Evolutionary conservation across 2,888 invertebrate genomes (phyloP).

Genomic region (Latrodectus elegans): DNA sequence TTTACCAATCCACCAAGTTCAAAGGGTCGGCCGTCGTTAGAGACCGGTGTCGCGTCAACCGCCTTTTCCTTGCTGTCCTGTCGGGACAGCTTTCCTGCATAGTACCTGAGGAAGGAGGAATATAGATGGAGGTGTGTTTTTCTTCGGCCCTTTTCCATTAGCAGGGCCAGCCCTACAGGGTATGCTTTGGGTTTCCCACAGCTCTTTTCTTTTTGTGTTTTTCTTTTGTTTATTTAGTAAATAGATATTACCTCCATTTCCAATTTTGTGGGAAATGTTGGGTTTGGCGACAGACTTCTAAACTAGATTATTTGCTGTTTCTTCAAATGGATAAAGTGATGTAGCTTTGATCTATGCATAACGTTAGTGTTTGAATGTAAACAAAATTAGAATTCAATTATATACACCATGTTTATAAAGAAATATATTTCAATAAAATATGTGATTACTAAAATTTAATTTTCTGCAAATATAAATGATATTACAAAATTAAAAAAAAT

Average conservation of each 20-base stretch:
- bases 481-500: no score
- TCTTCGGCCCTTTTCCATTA: constrained; percentile 56
- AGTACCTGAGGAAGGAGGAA: constrained; percentile 63
- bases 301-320: no score
- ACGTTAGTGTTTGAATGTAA: no score
- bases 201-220: constrained; percentile 14
- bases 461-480: no score
- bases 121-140: constrained; percentile 61
- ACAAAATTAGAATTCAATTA: no score
- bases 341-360: no score
- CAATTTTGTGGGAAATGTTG: neutral
- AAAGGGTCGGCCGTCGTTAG: constrained; percentile 47
- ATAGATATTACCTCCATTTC: neutral
- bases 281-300: neutral
- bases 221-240: constrained; percentile 3
- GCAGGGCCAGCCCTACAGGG: constrained; percentile 58
- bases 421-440: no score
- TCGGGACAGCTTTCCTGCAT: constrained; percentile 10
- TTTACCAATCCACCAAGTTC: constrained; percentile 17
- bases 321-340: no score
- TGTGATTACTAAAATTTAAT: no score
- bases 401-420: no score
- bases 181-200: constrained; percentile 35
- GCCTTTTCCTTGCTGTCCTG: constrained; percentile 65
- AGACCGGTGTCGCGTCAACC: constrained; percentile 57